Base-by-base conservation (phyloP, 1,140 invertebrate species). In the silkworm (Bombyx mori) region DNA sequence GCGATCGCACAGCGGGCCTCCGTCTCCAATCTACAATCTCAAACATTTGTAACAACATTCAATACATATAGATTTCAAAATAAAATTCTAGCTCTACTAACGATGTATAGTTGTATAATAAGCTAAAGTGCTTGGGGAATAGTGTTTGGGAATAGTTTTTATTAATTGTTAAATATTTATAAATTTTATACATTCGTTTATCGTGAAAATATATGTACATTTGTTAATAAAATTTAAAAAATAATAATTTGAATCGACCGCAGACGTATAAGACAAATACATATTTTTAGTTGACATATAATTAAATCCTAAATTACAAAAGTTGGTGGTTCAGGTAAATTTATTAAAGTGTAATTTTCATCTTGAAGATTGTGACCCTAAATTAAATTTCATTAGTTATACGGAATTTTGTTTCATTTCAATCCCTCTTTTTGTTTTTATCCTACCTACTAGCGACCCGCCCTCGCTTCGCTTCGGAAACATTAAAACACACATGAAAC, bases 321-420 rank as follows among this genome's bases (percentile, higher is more conserved):
- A 35, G 26, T 35, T 35, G 26, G 26, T 35, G 26, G 26, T 35
- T 35, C 26, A 35, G 26, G 26, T 35, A 35, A 35, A 35, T 35
- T 3, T 35, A 35, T 35, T 35, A 2, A 35, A 35, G 26, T 35
- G 26, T 35, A 35, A 61, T 54, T 58, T 65, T 71, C 71, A 63
- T 66, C 71, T 67, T 63, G 63, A 67, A 60, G 63, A 74, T 79
- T 82, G 79, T 86, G 77, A 86, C 82, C 71, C 77, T 82, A 78
- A 83, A 86, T 82, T 84, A 84, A 86, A 71, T 76, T 75, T 71
- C 75, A 80, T 77, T 79, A 79, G 75, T 77, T 79, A 76, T 68
- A 63, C 63, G 60, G 58, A 68, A 57, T 56, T 56, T 56, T 49
- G 7, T 56, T 56, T 56, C 26, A 49, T 49, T 18, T 22, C 48